These are phyloP conservation scores for Tamandua tetradactyla DNA, from an alignment of 2,797 vertebrate genomes.

Conservation along the genomic window DNA sequence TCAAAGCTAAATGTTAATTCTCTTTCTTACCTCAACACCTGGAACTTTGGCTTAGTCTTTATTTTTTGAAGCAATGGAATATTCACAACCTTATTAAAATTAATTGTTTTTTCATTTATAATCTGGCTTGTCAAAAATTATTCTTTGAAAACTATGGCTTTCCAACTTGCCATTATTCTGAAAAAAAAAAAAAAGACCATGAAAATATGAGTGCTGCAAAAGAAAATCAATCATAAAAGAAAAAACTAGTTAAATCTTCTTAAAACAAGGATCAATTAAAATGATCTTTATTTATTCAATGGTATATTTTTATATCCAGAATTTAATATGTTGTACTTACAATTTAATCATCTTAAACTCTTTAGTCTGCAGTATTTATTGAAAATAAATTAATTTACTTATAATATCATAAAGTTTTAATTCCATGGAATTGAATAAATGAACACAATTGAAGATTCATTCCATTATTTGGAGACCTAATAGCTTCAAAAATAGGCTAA, in stretches of 20 bases:
- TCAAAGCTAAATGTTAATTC: constrained; percentile 48
- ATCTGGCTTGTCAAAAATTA: constrained; percentile 22
- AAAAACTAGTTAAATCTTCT: background rate
- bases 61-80: background rate
- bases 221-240: background rate
- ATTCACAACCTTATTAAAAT: constrained; percentile 39
- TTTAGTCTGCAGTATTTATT: background rate
- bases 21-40: background rate
- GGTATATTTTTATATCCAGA: background rate
- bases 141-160: background rate
- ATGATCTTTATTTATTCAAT: background rate
- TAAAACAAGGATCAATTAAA: background rate
- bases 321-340: background rate
- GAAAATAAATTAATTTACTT: background rate
- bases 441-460: background rate
- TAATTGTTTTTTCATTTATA: constrained; percentile 33
- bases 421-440: background rate
- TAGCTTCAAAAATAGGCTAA: background rate
- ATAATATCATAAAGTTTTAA: background rate
- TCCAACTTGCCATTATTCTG: background rate
- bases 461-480: background rate
- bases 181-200: background rate
- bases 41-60: background rate
- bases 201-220: background rate
- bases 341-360: background rate